phyloP scores from a whole-genome alignment of 1,140 invertebrate genomes.

The Leucophenga varia region DNA sequence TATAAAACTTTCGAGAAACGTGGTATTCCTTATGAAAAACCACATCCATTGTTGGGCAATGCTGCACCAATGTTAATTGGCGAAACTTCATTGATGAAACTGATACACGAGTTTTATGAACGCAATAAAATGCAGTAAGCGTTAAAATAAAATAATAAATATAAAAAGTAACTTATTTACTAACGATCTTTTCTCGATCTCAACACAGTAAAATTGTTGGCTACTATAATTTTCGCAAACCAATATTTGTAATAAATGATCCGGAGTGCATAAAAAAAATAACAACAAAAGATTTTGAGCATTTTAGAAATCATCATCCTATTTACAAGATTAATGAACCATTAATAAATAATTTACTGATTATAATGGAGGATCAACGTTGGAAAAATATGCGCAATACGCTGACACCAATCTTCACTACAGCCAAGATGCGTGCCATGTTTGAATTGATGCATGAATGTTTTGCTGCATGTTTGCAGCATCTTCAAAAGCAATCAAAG shows the following conservation, averaged over 20 bases:
- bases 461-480: conserved; percentile 30
- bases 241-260: conserved; percentile 62
- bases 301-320: conserved; percentile 62
- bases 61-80: conserved; percentile 27
- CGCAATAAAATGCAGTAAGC: conserved; percentile 37
- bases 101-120: conserved; percentile 27
- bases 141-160: neutral
- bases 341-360: conserved; percentile 59
- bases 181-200: too few relatives aligned
- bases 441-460: conserved; percentile 57
- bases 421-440: conserved; percentile 62
- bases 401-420: conserved; percentile 63
- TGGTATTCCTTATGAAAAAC: conserved; percentile 46
- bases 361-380: conserved; percentile 60
- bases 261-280: conserved; percentile 64
- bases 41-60: conserved; percentile 50
- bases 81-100: conserved; percentile 30
- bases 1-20: conserved; percentile 45
- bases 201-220: conserved; percentile 59
- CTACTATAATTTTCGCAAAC: conserved; percentile 59
- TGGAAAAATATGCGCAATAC: conserved; percentile 62
- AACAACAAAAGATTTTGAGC: conserved; percentile 66
- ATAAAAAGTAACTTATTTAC: neutral
- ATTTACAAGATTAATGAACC: conserved; percentile 60
- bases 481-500: conserved; percentile 12